phyloP scores from a whole-genome alignment of 2,113 vertebrate genomes.

The Callaeas wilsoni region DNA sequence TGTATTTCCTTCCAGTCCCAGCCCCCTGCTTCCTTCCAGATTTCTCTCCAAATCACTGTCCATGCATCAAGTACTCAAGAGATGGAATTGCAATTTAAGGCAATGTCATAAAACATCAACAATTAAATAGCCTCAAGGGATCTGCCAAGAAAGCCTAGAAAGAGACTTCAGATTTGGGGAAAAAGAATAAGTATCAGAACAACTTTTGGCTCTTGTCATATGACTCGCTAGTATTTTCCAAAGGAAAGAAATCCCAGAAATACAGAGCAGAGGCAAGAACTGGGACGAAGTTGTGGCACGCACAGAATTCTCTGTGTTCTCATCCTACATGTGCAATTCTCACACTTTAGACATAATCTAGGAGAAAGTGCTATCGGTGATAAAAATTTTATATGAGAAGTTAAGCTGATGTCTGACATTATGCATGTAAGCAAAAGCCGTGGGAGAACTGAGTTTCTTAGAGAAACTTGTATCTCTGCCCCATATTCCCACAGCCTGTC shows the following conservation, averaged over 20 bases:
- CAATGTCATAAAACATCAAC: neutral
- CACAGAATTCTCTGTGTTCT: neutral
- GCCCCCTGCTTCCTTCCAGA: neutral
- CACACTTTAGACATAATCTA: neutral
- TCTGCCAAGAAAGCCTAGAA: neutral
- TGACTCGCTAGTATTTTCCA: neutral
- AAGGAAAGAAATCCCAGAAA: neutral
- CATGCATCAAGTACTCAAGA: neutral
- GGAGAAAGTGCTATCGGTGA: neutral
- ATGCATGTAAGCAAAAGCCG: neutral
- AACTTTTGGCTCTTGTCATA: neutral
- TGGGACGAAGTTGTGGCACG: neutral
- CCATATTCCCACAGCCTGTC: neutral
- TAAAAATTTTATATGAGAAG: neutral
- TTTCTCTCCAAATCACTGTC: neutral
- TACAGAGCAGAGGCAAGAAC: neutral
- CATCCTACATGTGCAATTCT: neutral
- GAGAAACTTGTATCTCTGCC: neutral
- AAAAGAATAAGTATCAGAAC: neutral
- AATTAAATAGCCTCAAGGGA: neutral
- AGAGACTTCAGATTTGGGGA: neutral
- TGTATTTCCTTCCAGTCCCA: neutral
- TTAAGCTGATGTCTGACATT: neutral
- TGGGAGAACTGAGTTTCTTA: neutral
- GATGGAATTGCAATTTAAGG: neutral